These are phyloP conservation scores for Phyllotis vaccarum DNA, from an alignment of 2,797 vertebrate species.

Conservation along the genomic window DNA sequence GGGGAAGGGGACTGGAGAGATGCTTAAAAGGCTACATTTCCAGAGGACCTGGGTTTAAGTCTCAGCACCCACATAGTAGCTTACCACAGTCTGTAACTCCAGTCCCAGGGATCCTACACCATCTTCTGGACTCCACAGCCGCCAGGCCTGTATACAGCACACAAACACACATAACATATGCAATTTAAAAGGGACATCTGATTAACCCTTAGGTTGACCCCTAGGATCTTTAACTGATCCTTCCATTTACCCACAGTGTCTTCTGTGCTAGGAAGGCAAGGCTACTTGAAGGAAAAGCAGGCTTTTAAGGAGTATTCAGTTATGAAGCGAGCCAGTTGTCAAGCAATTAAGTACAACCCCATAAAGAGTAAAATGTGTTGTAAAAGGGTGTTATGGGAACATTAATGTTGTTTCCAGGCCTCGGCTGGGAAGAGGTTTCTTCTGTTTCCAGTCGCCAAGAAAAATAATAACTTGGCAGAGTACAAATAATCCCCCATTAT, in stretches of 20 bases:
- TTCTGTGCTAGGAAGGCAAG: neutral
- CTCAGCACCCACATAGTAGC: neutral
- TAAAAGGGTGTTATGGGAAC: neutral
- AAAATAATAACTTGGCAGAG: neutral
- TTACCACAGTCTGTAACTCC: neutral
- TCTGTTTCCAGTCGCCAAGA: constrained; percentile 43
- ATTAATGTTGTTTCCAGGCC: neutral
- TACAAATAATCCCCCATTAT: neutral
- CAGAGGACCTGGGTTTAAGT: neutral
- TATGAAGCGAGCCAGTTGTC: neutral
- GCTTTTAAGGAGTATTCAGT: constrained; percentile 46
- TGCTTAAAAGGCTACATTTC: neutral
- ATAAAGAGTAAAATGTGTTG: neutral
- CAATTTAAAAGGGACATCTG: neutral
- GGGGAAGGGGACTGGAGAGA: neutral
- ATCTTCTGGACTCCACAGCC: neutral
- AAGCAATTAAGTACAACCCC: constrained; percentile 1
- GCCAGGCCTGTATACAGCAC: too few relatives aligned
- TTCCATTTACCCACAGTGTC: neutral
- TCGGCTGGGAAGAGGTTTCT: neutral
- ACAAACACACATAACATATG: neutral
- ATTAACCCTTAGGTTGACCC: neutral
- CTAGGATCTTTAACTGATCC: constrained; percentile 20
- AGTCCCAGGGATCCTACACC: neutral
- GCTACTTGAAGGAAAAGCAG: constrained; percentile 41